Base-by-base conservation (phyloP, 1,140 invertebrate species). In the Marisa cornuarietis region DNA sequence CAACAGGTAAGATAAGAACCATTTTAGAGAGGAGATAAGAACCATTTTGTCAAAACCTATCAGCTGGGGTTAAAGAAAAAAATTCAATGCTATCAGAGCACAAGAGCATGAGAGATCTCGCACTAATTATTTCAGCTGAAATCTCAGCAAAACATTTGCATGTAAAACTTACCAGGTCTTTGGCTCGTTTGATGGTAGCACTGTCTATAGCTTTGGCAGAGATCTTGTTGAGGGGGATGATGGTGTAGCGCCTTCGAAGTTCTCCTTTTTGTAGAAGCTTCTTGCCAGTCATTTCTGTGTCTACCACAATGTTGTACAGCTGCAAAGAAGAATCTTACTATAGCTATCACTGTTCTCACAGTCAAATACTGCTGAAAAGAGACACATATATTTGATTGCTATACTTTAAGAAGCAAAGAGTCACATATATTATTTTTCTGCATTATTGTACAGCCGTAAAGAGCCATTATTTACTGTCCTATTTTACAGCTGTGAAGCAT, bases 161-260 rank as follows among this genome's bases (percentile, higher is more conserved):
- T 42, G 13, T 8, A 74, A 49, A 24, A 92, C 93, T 92, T 85
- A 95, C 95, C 84, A 97, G 91, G 61, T 93, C 90, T 91, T 97
- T 93, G 13, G 97, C 97, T 58, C 93, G 90, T 51, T 92, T 89
- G 10, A 98, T 87, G 1, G 92, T 93, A 66, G 92, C 86, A 0
- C 89, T 84, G 86, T 94, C 93, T 78, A 97, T 94, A 71, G 90
- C 84, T 81, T 91, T 90, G 1, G 93, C 93, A 72, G 91, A 87
- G 68, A 99, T 96, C 93, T 97, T 96, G 92, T 98, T 98, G 69
- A 99, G 92, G n/a, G 98, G 98, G 76, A 99, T 95, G 86, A 94
- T 91, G 6, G 97, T 99, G 42, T 94, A 94, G 73, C 97, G 93
- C 71, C 93, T 91, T 87, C 94, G 94, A 62, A 99, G 91, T 83